Percentiles rank a stretch among this genome's conserved stretches.
Conservation (phyloP, 2,888 invertebrate genomes). For the Tiphia femorata region DNA sequence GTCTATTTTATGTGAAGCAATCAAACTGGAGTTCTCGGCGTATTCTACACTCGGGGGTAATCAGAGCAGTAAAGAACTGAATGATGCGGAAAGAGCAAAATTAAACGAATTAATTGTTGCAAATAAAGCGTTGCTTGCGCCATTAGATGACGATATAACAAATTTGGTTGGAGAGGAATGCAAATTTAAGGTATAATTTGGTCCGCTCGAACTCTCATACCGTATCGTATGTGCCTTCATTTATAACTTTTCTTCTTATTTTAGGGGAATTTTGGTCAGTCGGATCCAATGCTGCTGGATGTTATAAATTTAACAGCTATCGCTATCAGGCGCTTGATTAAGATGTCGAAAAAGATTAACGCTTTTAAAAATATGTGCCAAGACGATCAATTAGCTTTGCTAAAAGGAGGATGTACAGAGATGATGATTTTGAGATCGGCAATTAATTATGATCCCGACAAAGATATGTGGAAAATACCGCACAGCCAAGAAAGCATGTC, state of each 20-base stretch:
- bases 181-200: slow-evolving; percentile 70
- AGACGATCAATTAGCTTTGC: slow-evolving; percentile 89
- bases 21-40: slow-evolving; percentile 86
- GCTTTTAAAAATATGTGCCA: slow-evolving; percentile 95
- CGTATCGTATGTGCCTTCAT: neutral
- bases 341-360: slow-evolving; percentile 87
- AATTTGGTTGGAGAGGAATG: slow-evolving; percentile 78
- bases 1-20: slow-evolving; percentile 87
- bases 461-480: slow-evolving; percentile 92
- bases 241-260: too few species aligned
- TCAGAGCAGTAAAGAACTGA: slow-evolving; percentile 77
- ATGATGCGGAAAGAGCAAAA: slow-evolving; percentile 87
- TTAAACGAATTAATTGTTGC: slow-evolving; percentile 87
- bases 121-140: slow-evolving; percentile 86
- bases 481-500: slow-evolving; percentile 82
- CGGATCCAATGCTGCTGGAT: slow-evolving; percentile 81
- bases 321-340: slow-evolving; percentile 88
- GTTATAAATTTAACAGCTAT: slow-evolving; percentile 93
- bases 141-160: slow-evolving; percentile 85
- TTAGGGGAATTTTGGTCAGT: slow-evolving; percentile 60
- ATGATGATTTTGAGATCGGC: slow-evolving; percentile 95
- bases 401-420: slow-evolving; percentile 96
- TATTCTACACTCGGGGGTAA: slow-evolving; percentile 76
- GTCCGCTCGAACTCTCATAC: slow-evolving; percentile 9
- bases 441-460: slow-evolving; percentile 90